Base-by-base conservation (phyloP, 2,888 invertebrate species). In the Latheticus oryzae region DNA sequence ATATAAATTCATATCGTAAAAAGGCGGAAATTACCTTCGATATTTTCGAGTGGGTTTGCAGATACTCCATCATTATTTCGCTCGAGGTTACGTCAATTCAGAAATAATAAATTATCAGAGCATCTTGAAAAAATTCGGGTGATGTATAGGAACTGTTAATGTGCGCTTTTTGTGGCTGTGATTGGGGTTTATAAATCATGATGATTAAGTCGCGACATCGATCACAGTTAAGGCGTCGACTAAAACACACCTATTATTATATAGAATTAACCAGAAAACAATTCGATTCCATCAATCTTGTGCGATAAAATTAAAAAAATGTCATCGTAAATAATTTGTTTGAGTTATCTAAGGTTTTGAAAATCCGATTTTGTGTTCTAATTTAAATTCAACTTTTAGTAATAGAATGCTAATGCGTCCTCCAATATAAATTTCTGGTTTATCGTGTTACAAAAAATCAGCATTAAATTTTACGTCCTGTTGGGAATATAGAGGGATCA, bases 11-110 rank as follows among this genome's bases (percentile, higher is more conserved):
- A 45, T 32, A 32, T 28, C 53, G 40, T 26, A 47, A 35, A 62
- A 59, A 55, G 48, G 37, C 56, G 56, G 53, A 62, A 62, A 59
- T 59, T 58, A 59, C 58, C 58, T 59, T 43, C 57, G 56, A 50
- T 59, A 57, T 50, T 35, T 57, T 48, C 57, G 54, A 62, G 50
- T 57, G 51, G 40, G 58, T 26, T 26, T 48, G 24, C 26, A 15
- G 26, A 21, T 19, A 48, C 48, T 48, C 48, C 23, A 48, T 48
- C 48, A 47, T 47, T 32, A 45, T 45, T 43, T 45, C 19, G 45
- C 45, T 11, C 30, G 11, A 28, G 11, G 42, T 16, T 9, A 45
- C 32, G 45, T 45, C 45, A 30, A 45, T 30, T 30, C 13, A 8
- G 4, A 28, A 45, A 45, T 45, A 45, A 45, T 45, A 45, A 45